Evolutionary conservation across 2,113 vertebrate genomes (phyloP).

Genomic region (Propithecus coquereli): DNA sequence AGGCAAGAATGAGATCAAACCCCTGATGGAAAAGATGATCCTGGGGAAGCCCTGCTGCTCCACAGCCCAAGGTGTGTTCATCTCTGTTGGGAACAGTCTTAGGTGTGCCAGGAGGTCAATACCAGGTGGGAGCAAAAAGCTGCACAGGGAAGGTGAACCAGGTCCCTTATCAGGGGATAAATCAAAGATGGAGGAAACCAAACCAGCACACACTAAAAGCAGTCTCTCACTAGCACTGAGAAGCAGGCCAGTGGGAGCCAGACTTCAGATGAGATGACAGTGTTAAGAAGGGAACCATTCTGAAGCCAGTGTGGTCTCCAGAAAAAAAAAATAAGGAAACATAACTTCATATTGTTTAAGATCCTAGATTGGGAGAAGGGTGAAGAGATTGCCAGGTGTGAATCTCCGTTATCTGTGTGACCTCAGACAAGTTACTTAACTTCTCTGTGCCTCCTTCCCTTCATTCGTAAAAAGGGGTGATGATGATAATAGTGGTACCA

Average conservation of each 20-base stretch:
- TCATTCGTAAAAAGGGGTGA: neutral
- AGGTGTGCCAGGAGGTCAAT: neutral
- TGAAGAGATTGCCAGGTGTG: neutral
- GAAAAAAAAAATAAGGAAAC: neutral
- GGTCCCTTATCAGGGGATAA: neutral
- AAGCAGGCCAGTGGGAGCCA: conserved; percentile 9
- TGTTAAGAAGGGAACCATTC: conserved; percentile 22
- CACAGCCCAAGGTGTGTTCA: neutral
- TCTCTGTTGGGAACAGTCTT: neutral
- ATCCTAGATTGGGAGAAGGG: neutral
- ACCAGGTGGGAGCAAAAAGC: neutral
- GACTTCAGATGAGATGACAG: conserved; percentile 2
- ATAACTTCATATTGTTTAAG: neutral
- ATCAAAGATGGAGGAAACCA: conserved; percentile 73
- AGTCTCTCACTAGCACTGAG: neutral
- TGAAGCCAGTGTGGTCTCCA: too few species aligned
- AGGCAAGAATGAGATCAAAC: conserved; percentile 28
- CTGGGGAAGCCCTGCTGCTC: neutral
- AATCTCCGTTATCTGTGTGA: neutral
- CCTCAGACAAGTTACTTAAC: neutral
- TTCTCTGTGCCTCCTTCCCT: conserved; percentile 26
- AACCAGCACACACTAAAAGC: conserved; percentile 3
- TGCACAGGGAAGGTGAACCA: neutral
- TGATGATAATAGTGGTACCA: neutral
- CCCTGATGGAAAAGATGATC: neutral